Base-by-base conservation (phyloP, 1,140 invertebrate genomes). In the Nasonia vitripennis region DNA sequence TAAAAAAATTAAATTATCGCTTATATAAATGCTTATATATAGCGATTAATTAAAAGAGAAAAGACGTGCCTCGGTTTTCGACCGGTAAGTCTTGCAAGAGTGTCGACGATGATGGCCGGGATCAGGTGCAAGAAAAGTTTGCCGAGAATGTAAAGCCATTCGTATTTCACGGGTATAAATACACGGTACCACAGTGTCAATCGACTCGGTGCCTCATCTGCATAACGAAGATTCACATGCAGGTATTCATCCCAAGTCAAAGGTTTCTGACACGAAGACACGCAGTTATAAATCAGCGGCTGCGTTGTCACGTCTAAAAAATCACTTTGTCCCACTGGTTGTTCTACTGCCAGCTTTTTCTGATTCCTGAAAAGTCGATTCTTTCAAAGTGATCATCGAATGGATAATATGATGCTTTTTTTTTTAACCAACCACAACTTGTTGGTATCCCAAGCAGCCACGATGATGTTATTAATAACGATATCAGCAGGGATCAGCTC, bases 401-500 rank as follows among this genome's bases (percentile, higher is more conserved):
- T 45, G 6, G 5, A 37, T 37, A 37, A 37, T 3, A 37, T 37
- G 34, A 37, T 37, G 34, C 34, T 37, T 37, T 37, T 37, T 34
- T 37, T 37, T 37, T 37, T 4, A 37, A 37, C 34, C 41, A 45
- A 45, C 41, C 41, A 45, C 41, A 45, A 45, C 81, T 93, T 92
- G 3, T 93, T 94, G 1, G 95, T 95, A 86, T 96, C 41, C 94
- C 95, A 96, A 12, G 96, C 96, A 9, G 95, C 94, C 1, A 95
- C 95, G 67, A 98, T 95, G 73, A 98, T 94, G 62, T 96, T 95
- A 90, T 97, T 98, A n/a, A 97, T 96, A 6, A 96, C 96, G 86
- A 96, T 95, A 93, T 99, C 98, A 0, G 97, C 97, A 0, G 98
- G 98, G 37, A 98, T 96, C 4, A 98, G 93, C 87, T 99, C 98